A percentile compares a stretch with the other conserved stretches of the same genome.
These are phyloP conservation scores for Cinclus cinclus DNA, from an alignment of 2,113 vertebrate genomes.

Conservation along the genomic window DNA sequence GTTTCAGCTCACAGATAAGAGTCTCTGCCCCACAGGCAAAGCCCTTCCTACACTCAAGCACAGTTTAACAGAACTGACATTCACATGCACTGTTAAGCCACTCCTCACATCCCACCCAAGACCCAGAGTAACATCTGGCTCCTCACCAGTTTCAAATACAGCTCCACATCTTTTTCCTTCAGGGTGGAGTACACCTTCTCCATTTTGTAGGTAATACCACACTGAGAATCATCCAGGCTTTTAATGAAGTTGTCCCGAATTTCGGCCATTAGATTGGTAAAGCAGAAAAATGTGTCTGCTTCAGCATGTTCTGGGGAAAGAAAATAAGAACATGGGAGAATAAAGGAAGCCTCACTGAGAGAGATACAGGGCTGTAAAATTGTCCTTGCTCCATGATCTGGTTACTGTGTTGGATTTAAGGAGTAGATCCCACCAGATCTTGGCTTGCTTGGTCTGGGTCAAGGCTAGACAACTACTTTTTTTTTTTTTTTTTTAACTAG, in stretches of 20 bases:
- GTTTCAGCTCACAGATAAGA: background rate
- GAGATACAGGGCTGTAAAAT: background rate
- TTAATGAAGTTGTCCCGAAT: constrained; percentile 99
- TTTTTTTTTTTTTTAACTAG: background rate
- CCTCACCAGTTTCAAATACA: constrained; percentile 91
- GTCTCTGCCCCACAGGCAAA: background rate
- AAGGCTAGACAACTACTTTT: background rate
- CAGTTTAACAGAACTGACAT: background rate
- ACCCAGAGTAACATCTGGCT: background rate
- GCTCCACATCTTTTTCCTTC: constrained; percentile 91
- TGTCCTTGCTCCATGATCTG: background rate
- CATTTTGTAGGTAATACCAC: constrained; percentile 97
- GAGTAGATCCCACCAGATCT: background rate
- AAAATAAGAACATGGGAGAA: background rate
- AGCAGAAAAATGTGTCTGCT: constrained; percentile 97
- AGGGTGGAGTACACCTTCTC: constrained; percentile 95
- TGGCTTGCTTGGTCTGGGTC: background rate
- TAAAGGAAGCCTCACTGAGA: background rate
- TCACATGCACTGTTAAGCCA: background rate
- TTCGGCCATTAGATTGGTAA: constrained; percentile 97
- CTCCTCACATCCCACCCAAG: background rate
- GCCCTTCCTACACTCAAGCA: background rate
- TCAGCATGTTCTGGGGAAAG: constrained; percentile 87
- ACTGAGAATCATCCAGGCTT: constrained; percentile 95
- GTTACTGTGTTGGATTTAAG: background rate